A percentile compares a stretch with the other conserved stretches of the same genome.
phyloP scores from a whole-genome alignment of 2,113 vertebrate genomes.

The Chrysochloris asiatica region DNA sequence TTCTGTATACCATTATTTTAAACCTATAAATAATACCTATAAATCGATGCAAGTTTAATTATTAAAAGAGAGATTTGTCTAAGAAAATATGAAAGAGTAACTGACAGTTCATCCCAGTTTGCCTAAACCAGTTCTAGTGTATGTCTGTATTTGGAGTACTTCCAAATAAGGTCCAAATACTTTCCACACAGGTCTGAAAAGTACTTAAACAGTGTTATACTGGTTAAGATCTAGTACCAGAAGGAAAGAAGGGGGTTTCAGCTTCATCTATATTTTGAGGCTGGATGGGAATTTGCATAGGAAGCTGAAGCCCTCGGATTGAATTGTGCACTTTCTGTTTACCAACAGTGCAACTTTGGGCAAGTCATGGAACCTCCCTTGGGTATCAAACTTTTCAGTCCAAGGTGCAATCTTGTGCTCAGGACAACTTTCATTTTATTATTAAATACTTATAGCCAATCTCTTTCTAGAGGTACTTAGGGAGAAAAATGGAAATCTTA shows the following conservation, averaged over 20 bases:
- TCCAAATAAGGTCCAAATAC: no score
- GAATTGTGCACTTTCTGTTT: neutral
- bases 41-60: neutral
- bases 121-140: neutral
- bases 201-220: neutral
- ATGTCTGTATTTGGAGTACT: neutral
- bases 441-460: neutral
- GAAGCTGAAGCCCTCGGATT: neutral
- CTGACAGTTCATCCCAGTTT: neutral
- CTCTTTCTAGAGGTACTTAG: constrained; percentile 24
- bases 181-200: no score
- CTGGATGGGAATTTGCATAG: neutral
- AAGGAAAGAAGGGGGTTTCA: neutral
- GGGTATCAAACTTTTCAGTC: neutral
- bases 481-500: neutral
- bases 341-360: neutral
- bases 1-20: constrained; percentile 11
- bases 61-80: neutral
- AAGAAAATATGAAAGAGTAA: neutral
- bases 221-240: neutral
- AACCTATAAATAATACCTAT: neutral
- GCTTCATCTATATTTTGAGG: neutral
- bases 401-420: neutral
- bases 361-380: neutral
- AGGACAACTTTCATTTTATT: neutral